Conservation (phyloP, 2,888 invertebrate genomes). For the Cyclophora punctaria region DNA sequence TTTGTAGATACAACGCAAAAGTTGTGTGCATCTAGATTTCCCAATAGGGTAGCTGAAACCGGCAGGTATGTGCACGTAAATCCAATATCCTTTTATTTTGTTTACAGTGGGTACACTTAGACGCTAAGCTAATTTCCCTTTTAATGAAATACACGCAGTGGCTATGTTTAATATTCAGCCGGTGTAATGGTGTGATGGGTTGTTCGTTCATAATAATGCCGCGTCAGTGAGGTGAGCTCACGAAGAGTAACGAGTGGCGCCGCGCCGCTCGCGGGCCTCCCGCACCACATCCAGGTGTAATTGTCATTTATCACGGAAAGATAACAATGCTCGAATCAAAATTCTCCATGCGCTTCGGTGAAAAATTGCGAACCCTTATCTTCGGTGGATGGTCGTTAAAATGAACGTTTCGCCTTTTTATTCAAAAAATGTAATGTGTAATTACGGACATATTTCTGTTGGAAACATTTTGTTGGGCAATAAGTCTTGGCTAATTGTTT, state of each 20-base stretch:
- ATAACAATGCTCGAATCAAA: constrained; percentile 31
- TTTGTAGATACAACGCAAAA: not conserved
- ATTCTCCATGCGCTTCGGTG: constrained; percentile 21
- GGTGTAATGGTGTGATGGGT: constrained; percentile 19
- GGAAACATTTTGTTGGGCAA: constrained; percentile 39
- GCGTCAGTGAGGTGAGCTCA: constrained; percentile 19
- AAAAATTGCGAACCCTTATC: constrained; percentile 24
- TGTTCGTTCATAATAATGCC: constrained; percentile 22
- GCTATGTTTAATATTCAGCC: constrained; percentile 20
- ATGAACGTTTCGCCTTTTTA: constrained; percentile 22
- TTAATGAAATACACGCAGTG: constrained; percentile 11
- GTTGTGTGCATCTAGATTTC: too few relatives aligned
- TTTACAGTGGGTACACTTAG: too few relatives aligned
- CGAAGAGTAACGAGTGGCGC: constrained; percentile 21
- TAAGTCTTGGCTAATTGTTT: constrained; percentile 62
- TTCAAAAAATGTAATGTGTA: constrained; percentile 30
- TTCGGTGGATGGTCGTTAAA: constrained; percentile 9
- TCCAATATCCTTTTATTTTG: too few relatives aligned
- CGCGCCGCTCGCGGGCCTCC: constrained; percentile 12
- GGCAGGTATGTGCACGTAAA: too few relatives aligned
- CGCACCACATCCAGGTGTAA: constrained; percentile 23
- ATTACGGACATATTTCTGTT: constrained; percentile 36
- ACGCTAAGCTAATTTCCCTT: constrained; percentile 2
- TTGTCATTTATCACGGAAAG: constrained; percentile 29
- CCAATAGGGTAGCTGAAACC: too few relatives aligned